Conservation (phyloP, 2,113 vertebrate species). For the Rhynchopsitta pachyrhyncha region DNA sequence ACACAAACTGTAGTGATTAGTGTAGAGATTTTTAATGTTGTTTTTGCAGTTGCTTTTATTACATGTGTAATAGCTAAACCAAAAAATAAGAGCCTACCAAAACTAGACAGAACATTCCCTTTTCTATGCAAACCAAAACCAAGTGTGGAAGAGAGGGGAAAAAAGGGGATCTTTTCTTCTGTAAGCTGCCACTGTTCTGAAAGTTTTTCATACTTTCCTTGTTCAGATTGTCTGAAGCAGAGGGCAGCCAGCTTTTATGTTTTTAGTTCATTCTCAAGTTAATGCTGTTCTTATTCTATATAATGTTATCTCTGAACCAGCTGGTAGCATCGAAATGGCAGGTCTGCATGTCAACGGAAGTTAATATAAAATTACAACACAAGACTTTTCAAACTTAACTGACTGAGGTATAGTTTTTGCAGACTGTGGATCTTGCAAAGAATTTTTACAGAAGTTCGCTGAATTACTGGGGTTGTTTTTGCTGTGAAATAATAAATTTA, state of each 20-base stretch:
- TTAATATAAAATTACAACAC: background rate
- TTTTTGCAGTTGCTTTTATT: background rate
- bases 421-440: background rate
- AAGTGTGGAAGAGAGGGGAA: background rate
- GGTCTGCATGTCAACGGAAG: background rate
- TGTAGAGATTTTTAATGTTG: background rate
- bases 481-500: background rate
- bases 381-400: background rate
- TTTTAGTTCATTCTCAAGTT: background rate
- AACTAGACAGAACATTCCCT: background rate
- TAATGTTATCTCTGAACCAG: background rate
- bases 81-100: slow-evolving; percentile 23
- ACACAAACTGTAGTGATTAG: background rate
- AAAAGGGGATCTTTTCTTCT: slow-evolving; percentile 6
- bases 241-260: background rate
- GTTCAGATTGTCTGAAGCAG: background rate
- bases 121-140: slow-evolving; percentile 68
- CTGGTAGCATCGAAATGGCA: background rate
- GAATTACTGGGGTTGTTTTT: background rate
- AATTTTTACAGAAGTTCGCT: background rate
- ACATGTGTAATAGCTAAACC: slow-evolving; percentile 50
- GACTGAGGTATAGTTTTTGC: background rate
- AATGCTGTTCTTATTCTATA: background rate
- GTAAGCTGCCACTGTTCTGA: background rate
- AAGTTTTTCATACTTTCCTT: background rate